These are phyloP conservation scores for Morpho achilles DNA, from an alignment of 2,888 invertebrate species.

Conservation along the genomic window DNA sequence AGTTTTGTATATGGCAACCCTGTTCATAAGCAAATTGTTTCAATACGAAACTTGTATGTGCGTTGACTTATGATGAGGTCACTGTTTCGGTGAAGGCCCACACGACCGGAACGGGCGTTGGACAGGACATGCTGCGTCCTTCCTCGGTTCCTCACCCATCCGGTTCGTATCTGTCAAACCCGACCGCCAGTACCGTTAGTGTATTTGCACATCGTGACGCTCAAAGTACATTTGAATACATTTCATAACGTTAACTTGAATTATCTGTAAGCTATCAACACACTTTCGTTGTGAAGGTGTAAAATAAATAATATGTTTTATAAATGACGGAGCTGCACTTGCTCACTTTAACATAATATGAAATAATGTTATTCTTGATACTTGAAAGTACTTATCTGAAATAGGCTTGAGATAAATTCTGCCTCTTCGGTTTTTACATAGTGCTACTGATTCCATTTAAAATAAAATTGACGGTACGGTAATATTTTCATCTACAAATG, in stretches of 20 bases:
- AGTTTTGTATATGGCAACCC: constrained; percentile 1
- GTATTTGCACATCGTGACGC: constrained; percentile 52
- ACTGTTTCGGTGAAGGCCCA: constrained; percentile 48
- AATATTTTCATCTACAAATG: no score
- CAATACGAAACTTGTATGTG: constrained; percentile 31
- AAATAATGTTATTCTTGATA: no score
- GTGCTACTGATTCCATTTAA: no score
- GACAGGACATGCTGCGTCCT: constrained; percentile 41
- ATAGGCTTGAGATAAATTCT: no score
- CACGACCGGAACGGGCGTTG: constrained; percentile 36
- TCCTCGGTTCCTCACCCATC: constrained; percentile 45
- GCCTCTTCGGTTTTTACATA: no score
- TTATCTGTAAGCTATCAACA: neutral
- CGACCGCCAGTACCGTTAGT: constrained; percentile 47
- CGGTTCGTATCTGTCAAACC: constrained; percentile 35
- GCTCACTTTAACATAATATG: no score
- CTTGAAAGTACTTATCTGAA: no score
- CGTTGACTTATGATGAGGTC: constrained; percentile 44
- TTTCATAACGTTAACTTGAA: constrained; percentile 26
- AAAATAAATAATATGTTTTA: no score
- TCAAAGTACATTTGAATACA: constrained; percentile 28
- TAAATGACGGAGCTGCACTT: no score
- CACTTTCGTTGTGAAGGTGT: no score
- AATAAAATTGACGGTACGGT: no score
- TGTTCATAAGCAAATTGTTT: constrained; percentile 22